These are phyloP conservation scores for Acleris sparsana DNA, from an alignment of 2,888 invertebrate genomes.

Conservation along the genomic window DNA sequence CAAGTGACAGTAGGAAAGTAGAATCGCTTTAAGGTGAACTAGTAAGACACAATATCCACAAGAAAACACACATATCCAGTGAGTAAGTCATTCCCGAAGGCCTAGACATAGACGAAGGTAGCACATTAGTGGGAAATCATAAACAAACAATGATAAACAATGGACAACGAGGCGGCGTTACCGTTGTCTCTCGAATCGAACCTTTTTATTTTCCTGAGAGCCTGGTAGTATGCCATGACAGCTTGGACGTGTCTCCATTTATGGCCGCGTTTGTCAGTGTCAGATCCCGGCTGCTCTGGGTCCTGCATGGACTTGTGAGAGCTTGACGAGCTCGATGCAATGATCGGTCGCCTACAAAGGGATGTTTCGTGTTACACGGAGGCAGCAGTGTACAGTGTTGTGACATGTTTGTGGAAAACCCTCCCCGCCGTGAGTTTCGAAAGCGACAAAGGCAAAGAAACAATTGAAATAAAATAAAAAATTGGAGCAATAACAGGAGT, in stretches of 20 bases:
- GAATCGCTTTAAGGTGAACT: slow-evolving; percentile 67
- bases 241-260: slow-evolving; percentile 94
- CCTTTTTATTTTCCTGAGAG: slow-evolving; percentile 96
- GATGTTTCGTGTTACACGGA: slow-evolving; percentile 70
- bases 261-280: slow-evolving; percentile 83
- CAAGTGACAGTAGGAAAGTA: slow-evolving; percentile 71
- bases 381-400: slow-evolving; percentile 55
- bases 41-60: slow-evolving; percentile 74
- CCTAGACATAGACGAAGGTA: slow-evolving; percentile 78
- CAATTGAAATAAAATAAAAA: background rate
- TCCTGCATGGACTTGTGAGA: slow-evolving; percentile 75
- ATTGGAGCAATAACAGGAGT: slow-evolving; percentile 1
- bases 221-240: slow-evolving; percentile 95
- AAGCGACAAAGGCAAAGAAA: slow-evolving; percentile 36
- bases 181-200: slow-evolving; percentile 75
- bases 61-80: slow-evolving; percentile 77
- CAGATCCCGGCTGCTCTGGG: slow-evolving; percentile 69
- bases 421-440: slow-evolving; percentile 48
- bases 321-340: slow-evolving; percentile 78
- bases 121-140: slow-evolving; percentile 71
- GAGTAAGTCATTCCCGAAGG: slow-evolving; percentile 76
- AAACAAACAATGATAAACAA: slow-evolving; percentile 73
- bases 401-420: slow-evolving; percentile 51
- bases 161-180: slow-evolving; percentile 71
- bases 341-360: slow-evolving; percentile 81